Evolutionary conservation across 2,888 invertebrate species (phyloP).

Genomic region (Xanthostigma xanthostigma): DNA sequence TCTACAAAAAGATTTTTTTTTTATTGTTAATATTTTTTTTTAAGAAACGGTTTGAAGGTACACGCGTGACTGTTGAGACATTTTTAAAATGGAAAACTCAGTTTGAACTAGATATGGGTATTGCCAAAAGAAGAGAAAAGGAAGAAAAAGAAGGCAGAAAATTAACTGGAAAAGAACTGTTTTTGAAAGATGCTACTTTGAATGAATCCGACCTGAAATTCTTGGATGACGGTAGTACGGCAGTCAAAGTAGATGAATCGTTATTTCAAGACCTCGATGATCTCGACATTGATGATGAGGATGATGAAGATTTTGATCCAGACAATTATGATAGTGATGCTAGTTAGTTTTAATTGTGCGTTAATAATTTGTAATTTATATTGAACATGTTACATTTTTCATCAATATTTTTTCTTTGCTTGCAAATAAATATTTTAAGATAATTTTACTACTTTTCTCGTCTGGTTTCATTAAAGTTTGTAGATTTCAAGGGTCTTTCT

Average conservation of each 20-base stretch:
- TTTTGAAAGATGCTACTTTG: slow-evolving; percentile 82
- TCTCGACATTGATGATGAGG: slow-evolving; percentile 53
- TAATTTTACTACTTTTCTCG: too few species aligned
- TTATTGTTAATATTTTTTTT: slow-evolving; percentile 16
- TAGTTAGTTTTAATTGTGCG: slow-evolving; percentile 7
- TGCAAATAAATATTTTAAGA: too few species aligned
- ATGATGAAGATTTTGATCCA: slow-evolving; percentile 45
- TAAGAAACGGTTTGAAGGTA: slow-evolving; percentile 89
- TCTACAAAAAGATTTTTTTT: not conserved
- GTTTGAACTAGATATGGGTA: slow-evolving; percentile 82
- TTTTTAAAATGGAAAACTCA: slow-evolving; percentile 87
- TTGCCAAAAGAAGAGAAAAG: slow-evolving; percentile 53
- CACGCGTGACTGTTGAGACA: slow-evolving; percentile 86
- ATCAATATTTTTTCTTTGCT: too few species aligned
- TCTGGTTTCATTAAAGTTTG: too few species aligned
- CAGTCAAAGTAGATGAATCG: slow-evolving; percentile 83
- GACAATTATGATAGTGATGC: slow-evolving; percentile 20
- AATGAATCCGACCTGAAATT: slow-evolving; percentile 95
- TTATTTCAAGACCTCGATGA: slow-evolving; percentile 83
- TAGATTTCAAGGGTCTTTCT: too few species aligned
- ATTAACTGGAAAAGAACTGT: slow-evolving; percentile 84
- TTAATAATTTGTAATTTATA: too few species aligned
- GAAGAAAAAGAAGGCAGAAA: slow-evolving; percentile 62
- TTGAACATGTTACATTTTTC: too few species aligned
- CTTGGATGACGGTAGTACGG: slow-evolving; percentile 59